phyloP scores from a whole-genome alignment of 1,140 invertebrate genomes.

The Magallana ariakensis region DNA sequence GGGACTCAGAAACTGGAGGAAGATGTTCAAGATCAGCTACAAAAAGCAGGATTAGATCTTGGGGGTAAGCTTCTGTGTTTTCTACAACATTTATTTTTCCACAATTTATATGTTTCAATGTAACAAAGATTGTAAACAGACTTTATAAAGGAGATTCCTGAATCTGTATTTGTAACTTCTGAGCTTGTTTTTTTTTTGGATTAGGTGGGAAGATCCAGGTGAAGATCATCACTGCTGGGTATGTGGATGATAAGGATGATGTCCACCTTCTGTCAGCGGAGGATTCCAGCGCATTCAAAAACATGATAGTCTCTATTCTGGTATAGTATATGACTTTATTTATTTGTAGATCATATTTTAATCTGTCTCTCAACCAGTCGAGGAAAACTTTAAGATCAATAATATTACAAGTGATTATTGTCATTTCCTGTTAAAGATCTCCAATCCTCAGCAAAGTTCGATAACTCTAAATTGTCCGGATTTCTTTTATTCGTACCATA shows the following conservation, averaged over 20 bases:
- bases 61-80: slow-evolving; percentile 57
- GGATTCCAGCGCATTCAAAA: slow-evolving; percentile 69
- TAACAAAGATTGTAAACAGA: not conserved
- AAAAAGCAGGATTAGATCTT: slow-evolving; percentile 71
- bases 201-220: slow-evolving; percentile 71
- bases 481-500: too few relatives aligned
- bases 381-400: too few relatives aligned
- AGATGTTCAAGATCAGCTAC: slow-evolving; percentile 66
- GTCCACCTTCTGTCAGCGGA: slow-evolving; percentile 69
- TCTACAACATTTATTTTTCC: not conserved
- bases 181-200: not conserved
- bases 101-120: not conserved
- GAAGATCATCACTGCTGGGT: slow-evolving; percentile 72
- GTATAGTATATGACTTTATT: slow-evolving; percentile 49
- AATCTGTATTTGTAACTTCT: not conserved
- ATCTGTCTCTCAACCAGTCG: too few relatives aligned
- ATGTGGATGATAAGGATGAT: slow-evolving; percentile 66
- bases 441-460: too few relatives aligned
- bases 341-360: too few relatives aligned
- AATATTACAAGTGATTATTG: too few relatives aligned
- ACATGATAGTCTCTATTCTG: slow-evolving; percentile 73
- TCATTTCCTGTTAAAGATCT: too few relatives aligned
- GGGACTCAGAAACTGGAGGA: slow-evolving; percentile 65
- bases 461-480: too few relatives aligned
- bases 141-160: not conserved